Percentiles rank a stretch among this genome's conserved stretches.
Conservation (phyloP, 1,140 invertebrate genomes). For the Macrotrachela quadricornifera region DNA sequence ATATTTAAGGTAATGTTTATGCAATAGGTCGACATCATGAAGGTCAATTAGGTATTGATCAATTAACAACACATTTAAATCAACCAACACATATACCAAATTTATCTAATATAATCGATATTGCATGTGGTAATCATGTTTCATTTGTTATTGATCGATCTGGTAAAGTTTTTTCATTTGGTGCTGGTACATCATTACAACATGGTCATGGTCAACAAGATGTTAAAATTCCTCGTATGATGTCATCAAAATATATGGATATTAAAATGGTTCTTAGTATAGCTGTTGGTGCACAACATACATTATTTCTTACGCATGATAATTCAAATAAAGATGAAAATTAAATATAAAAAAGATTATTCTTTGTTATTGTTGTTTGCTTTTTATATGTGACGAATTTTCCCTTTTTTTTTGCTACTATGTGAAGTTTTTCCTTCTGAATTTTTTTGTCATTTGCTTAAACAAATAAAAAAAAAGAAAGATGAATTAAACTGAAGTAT, state of each 20-base stretch:
- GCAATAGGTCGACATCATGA: slow-evolving; percentile 64
- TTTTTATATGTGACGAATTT: no score
- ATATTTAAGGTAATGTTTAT: slow-evolving; percentile 34
- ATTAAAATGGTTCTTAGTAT: not conserved
- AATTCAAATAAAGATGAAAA: no score
- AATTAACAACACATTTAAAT: slow-evolving; percentile 33
- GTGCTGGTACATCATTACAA: slow-evolving; percentile 1
- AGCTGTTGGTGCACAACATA: slow-evolving; percentile 6
- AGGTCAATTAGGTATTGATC: slow-evolving; percentile 59
- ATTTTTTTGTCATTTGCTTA: no score
- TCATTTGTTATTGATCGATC: slow-evolving; percentile 7
- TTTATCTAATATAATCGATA: slow-evolving; percentile 4
- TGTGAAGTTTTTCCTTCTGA: no score
- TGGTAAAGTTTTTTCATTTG: slow-evolving; percentile 6
- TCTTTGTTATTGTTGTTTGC: no score
- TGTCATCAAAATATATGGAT: slow-evolving; percentile 4
- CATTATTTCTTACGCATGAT: slow-evolving; percentile 2
- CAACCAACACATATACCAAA: not conserved
- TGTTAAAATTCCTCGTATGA: not conserved
- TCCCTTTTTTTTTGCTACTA: no score
- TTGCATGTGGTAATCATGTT: slow-evolving; percentile 2
- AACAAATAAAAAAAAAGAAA: no score
- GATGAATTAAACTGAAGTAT: no score
- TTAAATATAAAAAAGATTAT: no score
- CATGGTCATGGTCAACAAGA: slow-evolving; percentile 1